Evolutionary conservation across 2,113 vertebrate genomes (phyloP).

Genomic region (Psittacara wagleri): DNA sequence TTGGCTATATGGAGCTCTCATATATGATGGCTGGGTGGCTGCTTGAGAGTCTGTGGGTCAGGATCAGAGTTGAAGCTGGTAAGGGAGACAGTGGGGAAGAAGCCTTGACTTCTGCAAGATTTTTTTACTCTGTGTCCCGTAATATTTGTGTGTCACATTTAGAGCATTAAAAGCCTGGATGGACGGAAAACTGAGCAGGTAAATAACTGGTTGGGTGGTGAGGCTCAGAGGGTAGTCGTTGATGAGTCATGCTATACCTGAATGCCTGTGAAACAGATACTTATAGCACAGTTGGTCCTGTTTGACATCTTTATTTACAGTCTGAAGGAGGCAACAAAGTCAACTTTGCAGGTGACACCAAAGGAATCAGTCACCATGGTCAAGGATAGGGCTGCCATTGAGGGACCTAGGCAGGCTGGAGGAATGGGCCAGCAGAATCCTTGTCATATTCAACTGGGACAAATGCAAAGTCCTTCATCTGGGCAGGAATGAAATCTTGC

Average conservation of each 20-base stretch:
- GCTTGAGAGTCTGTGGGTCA: background rate
- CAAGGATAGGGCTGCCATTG: background rate
- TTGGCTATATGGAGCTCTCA: background rate
- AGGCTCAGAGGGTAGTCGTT: background rate
- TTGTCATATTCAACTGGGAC: background rate
- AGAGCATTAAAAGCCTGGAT: background rate
- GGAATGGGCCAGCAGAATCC: background rate
- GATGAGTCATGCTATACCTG: background rate
- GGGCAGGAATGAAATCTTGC: background rate
- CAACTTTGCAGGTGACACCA: background rate
- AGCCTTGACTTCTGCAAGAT: background rate
- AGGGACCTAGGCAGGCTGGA: background rate
- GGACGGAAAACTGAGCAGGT: background rate
- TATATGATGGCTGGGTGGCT: background rate
- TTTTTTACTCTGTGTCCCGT: background rate
- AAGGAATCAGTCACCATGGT: background rate
- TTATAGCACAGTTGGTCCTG: background rate
- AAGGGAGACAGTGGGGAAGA: background rate
- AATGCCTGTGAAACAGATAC: background rate
- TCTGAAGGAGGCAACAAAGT: background rate
- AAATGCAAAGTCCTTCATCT: background rate
- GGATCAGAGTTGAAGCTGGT: background rate
- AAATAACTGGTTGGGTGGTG: background rate
- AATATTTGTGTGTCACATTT: background rate
- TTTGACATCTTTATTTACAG: background rate